Base-by-base conservation (phyloP, 2,113 vertebrate genomes). In the Abramis brama region DNA sequence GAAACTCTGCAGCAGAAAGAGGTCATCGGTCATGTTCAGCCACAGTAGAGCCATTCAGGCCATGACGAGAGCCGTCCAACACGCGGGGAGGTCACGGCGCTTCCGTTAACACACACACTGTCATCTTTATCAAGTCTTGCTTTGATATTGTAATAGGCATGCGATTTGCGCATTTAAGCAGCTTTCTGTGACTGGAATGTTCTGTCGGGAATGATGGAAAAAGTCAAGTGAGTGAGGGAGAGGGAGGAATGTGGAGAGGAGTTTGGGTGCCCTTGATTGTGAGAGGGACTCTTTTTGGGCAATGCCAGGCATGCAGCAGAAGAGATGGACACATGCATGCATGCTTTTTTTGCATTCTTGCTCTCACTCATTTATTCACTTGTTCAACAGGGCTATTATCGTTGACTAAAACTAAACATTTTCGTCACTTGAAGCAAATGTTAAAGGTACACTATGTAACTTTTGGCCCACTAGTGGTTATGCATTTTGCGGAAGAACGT, bases 71-170 rank as follows among this genome's bases (percentile, higher is more conserved):
- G 86, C 73, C 76, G 78, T 86, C 82, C 86, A 77, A 83, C 86
- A 87, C 85, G 55, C 79, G 27, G 85, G 88, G 87, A 87, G 90
- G 90, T 90, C 89, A 80, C 50, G 21, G 57, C 60, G 83, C 87
- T 92, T 92, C 91, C 91, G 91, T 81, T 87, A 82, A 76, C 84
- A 88, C 84, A 86, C 91, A 91, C 88, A 90, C 86, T 88, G 88
- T 84, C 90, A 89, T 88, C 87, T 91, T 90, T 91, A 90, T 92
- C 80, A 47, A 66, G 74, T 50, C 66, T n/a, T 17, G 27, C 89
- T 92, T 92, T 91, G 91, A 91, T 92, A 90, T 79, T 86, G 79
- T 89, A 87, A 89, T 85, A 84, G 87, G 85, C 90, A 88, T 84
- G 88, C 84, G 80, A 88, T 81, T 86, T 82, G 83, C 55, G 43